Base-by-base conservation (phyloP, 2,888 invertebrate genomes). In the Parasteatoda lunata region DNA sequence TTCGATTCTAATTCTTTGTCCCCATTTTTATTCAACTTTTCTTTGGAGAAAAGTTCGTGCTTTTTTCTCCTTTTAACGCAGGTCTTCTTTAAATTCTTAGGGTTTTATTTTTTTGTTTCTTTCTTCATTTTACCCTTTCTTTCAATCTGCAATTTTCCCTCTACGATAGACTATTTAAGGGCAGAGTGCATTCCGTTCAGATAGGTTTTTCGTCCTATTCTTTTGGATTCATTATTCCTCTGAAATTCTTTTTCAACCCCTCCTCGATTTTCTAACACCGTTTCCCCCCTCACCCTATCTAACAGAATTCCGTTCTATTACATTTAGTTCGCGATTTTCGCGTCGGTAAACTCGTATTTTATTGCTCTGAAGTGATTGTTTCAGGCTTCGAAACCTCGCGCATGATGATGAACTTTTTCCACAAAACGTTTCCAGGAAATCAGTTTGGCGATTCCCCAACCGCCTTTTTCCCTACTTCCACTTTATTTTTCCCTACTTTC, bases 341-440 rank as follows among this genome's bases (percentile, higher is more conserved):
- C 83, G 83, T 84, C 83, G 77, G 77, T 84, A 84, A 84, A 72
- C 77, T 66, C 83, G 77, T 84, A 84, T 84, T 84, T 84, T 84
- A 84, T 84, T 84, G 83, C 83, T 84, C 77, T 77, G 83, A 77
- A 84, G 83, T 84, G 83, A 84, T 84, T 84, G 83, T 84, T 84
- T 77, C 83, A 77, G 65, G 30, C 59, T 11, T 71, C 70, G 72
- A 81, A 75, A 68, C 81, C 69, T 75, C 59, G 70, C 66, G 70
- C 83, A 77, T 77, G 83, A 84, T 84, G 83, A 84, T 84, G 77
- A 83, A 77, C 77, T 84, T 77, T 82, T 84, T 84, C 83, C 71
- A 66, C 72, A 72, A 77, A 82, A 84, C 77, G 83, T 66, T 84
- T 84, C 77, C 83, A 77, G 77, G 77, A 84, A 84, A 84, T 82